A percentile compares a stretch with the other conserved stretches of the same genome.
phyloP scores from a whole-genome alignment of 2,113 vertebrate species.

The Circaetus gallicus region DNA sequence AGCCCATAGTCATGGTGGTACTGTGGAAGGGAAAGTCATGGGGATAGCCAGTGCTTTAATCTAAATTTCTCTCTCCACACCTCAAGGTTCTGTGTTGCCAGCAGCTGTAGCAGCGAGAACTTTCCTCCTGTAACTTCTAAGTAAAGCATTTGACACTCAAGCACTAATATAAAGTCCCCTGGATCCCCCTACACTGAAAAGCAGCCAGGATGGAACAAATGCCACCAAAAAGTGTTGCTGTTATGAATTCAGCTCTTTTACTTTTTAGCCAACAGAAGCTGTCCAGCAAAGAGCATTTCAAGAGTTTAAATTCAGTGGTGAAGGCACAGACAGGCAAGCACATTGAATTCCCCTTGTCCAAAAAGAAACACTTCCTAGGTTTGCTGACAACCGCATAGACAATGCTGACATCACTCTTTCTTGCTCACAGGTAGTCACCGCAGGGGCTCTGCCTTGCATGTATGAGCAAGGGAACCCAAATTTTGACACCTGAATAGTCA shows the following conservation, averaged over 20 bases:
- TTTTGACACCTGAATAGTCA: background rate
- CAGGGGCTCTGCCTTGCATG: background rate
- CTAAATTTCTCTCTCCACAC: background rate
- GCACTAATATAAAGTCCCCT: background rate
- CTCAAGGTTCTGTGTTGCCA: background rate
- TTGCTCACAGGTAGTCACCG: background rate
- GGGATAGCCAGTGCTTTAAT: background rate
- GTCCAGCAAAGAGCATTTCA: background rate
- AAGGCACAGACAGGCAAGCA: background rate
- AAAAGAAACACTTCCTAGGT: background rate
- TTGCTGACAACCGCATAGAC: background rate
- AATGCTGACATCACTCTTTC: background rate
- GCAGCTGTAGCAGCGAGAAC: background rate
- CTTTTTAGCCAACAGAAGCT: background rate
- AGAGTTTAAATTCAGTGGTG: background rate
- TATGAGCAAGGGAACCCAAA: background rate
- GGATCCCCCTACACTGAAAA: background rate
- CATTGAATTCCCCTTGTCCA: background rate
- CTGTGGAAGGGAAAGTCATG: background rate
- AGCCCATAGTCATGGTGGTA: background rate
- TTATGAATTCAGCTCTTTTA: background rate
- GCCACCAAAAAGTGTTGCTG: background rate
- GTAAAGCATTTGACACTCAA: background rate
- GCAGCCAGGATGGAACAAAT: background rate
- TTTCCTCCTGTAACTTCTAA: background rate